These are phyloP conservation scores for Scarus forsteni DNA, from an alignment of 2,797 vertebrate species.

Conservation along the genomic window DNA sequence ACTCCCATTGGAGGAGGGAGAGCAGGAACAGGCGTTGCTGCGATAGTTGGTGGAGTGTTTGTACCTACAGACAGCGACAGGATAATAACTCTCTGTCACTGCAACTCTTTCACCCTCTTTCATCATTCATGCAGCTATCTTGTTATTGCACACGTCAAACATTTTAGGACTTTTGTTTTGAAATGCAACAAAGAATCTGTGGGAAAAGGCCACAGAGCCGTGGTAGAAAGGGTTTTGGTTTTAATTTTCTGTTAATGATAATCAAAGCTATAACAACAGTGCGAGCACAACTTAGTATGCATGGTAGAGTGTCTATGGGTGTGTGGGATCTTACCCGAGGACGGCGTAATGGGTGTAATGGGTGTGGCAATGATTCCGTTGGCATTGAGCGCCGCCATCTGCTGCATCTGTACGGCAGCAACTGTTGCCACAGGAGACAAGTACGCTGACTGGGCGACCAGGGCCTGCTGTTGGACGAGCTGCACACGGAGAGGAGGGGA, in stretches of 20 bases:
- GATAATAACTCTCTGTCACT: constrained; percentile 6
- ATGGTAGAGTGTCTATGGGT: not conserved
- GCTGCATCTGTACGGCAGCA: constrained; percentile 95
- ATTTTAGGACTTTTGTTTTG: constrained; percentile 1
- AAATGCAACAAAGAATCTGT: constrained; percentile 2
- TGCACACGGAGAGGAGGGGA: constrained; percentile 67
- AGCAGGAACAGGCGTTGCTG: constrained; percentile 89
- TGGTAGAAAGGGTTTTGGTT: no score
- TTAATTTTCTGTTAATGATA: no score
- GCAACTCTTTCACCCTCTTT: constrained; percentile 8
- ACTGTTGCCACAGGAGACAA: constrained; percentile 96
- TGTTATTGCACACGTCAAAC: not conserved
- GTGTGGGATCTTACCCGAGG: constrained; percentile 76
- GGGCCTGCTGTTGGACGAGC: constrained; percentile 96
- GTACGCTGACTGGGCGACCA: constrained; percentile 95
- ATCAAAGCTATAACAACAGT: not conserved
- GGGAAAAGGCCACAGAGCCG: not conserved
- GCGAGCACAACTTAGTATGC: constrained; percentile 5
- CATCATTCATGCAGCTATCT: not conserved
- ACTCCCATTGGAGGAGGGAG: constrained; percentile 90
- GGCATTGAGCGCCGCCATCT: constrained; percentile 94
- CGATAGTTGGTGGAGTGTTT: constrained; percentile 93
- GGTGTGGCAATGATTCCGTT: constrained; percentile 94
- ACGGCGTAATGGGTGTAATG: constrained; percentile 83
- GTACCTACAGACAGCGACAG: constrained; percentile 81